Evolutionary conservation across 2,113 vertebrate genomes (phyloP), one percentile per base, ranked within the genome.

Genomic region (Isichthys henryi): DNA sequence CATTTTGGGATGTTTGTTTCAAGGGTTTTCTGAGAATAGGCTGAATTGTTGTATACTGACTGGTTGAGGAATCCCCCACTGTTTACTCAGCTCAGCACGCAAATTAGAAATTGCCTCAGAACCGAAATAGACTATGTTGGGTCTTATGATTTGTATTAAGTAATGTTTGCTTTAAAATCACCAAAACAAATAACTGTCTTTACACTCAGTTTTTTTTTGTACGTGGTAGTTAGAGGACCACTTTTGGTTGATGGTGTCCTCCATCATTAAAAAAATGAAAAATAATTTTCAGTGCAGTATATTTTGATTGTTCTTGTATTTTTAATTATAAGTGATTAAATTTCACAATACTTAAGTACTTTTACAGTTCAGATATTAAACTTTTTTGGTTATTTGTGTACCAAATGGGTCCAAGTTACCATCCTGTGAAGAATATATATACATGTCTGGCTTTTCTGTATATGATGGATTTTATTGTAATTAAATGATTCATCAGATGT

Each of bases 351-450:
- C 58, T 66, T 11, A 27, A 10, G 62, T 66, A 62, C 70, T 74
- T 74, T 74, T 77, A 77, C 31, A 77, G 11, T 39, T 77, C 70
- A 39, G 15, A 15, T 17, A 39, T 80, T 43, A 15, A 80, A 80
- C 15, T 8, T 39, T 62, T 80, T 70, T 70, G 62, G 62, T 70
- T 80, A 80, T 80, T 43, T n/a, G 10, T 43, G 13, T 35, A 80
- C 5, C 74, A 80, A 43, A 43, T 80, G 74, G 74, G 74, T 80
- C 74, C 74, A 80, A 80, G 74, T 80, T 80, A 80, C 74, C 74
- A 80, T 80, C 74, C 35, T 80, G 13, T 80, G 74, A 39, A 43
- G 35, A 39, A 80, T 80, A 80, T 80, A 43, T 77, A 74, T 35
- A 27, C n/a, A 39, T 19, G n/a, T 80, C 39, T 43, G 27, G 35